A percentile compares a stretch with the other conserved stretches of the same genome.
phyloP scores from a whole-genome alignment of 92 coral and sea anemone species.

The Epizoanthus fatuus region DNA sequence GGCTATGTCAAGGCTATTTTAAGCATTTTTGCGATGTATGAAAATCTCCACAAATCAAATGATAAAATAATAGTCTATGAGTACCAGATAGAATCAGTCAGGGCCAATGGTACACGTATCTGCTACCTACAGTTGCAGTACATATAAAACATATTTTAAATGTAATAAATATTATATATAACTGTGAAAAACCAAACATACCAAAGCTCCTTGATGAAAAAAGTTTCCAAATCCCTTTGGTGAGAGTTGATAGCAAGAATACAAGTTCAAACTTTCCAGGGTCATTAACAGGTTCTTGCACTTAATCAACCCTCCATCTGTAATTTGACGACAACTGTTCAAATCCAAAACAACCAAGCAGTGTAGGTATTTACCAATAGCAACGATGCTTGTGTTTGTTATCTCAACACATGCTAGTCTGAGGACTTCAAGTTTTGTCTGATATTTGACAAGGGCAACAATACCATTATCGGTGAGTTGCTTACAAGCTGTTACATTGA shows the following conservation, averaged over 20 bases:
- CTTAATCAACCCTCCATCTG: slow-evolving; percentile 73
- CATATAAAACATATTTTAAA: too few relatives aligned
- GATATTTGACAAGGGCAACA: slow-evolving; percentile 80
- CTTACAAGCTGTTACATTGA: slow-evolving; percentile 87
- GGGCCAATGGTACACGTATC: too few relatives aligned
- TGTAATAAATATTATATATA: too few relatives aligned
- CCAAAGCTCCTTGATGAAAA: slow-evolving; percentile 47
- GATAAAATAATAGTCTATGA: too few relatives aligned
- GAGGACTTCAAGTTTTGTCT: slow-evolving; percentile 66
- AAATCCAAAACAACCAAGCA: slow-evolving; percentile 70
- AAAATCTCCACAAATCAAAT: too few relatives aligned
- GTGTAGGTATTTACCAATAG: slow-evolving; percentile 78
- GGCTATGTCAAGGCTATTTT: too few relatives aligned
- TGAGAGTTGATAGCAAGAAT: slow-evolving; percentile 89
- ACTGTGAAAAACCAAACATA: slow-evolving; percentile 4
- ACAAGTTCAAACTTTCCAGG: slow-evolving; percentile 75
- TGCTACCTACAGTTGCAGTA: too few relatives aligned
- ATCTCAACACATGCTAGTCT: slow-evolving; percentile 82
- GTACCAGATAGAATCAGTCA: too few relatives aligned
- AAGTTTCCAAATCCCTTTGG: slow-evolving; percentile 67
- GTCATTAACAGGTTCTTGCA: slow-evolving; percentile 46
- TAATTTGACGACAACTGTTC: slow-evolving; percentile 90
- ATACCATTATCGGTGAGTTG: slow-evolving; percentile 86
- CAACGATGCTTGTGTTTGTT: slow-evolving; percentile 77
- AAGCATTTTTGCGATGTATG: too few relatives aligned